These are phyloP conservation scores for Latrodectus hesperus DNA, from an alignment of 2,888 invertebrate genomes.

Conservation along the genomic window DNA sequence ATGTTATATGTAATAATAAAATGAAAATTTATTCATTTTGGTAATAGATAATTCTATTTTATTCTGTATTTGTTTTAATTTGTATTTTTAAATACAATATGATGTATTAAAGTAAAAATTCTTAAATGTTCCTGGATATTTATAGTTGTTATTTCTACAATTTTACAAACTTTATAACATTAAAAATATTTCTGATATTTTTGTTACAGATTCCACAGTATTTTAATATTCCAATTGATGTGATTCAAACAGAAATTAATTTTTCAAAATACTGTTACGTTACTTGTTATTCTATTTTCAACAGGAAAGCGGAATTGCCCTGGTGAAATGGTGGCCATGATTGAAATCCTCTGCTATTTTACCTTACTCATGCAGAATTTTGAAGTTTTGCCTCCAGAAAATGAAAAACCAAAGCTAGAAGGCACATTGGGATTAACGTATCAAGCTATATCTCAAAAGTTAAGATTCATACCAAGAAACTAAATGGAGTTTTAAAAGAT, in stretches of 20 bases:
- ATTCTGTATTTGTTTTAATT: too few species aligned
- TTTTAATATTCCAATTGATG: too few species aligned
- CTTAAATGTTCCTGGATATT: too few species aligned
- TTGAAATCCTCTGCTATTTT: slow-evolving; percentile 53
- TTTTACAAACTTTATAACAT: too few species aligned
- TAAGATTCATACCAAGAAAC: slow-evolving; percentile 33
- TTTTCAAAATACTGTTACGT: background rate
- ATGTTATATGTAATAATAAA: too few species aligned
- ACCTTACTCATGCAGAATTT: slow-evolving; percentile 37
- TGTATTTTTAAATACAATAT: too few species aligned
- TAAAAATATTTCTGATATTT: too few species aligned
- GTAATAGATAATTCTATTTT: too few species aligned
- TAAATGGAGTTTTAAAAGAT: background rate
- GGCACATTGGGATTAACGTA: slow-evolving; percentile 47
- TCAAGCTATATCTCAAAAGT: slow-evolving; percentile 34
- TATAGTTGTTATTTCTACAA: too few species aligned
- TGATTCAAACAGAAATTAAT: background rate
- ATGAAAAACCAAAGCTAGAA: background rate
- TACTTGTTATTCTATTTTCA: background rate
- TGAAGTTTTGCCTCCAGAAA: slow-evolving; percentile 30
- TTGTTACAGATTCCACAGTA: too few species aligned
- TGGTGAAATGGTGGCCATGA: slow-evolving; percentile 50
- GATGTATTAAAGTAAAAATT: too few species aligned
- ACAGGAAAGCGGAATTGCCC: slow-evolving; percentile 49
- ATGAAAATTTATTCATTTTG: too few species aligned